Percentiles rank a stretch among this genome's conserved stretches.
These are phyloP conservation scores for Melinopterus prodromus DNA, from an alignment of 2,888 invertebrate species.

Conservation along the genomic window DNA sequence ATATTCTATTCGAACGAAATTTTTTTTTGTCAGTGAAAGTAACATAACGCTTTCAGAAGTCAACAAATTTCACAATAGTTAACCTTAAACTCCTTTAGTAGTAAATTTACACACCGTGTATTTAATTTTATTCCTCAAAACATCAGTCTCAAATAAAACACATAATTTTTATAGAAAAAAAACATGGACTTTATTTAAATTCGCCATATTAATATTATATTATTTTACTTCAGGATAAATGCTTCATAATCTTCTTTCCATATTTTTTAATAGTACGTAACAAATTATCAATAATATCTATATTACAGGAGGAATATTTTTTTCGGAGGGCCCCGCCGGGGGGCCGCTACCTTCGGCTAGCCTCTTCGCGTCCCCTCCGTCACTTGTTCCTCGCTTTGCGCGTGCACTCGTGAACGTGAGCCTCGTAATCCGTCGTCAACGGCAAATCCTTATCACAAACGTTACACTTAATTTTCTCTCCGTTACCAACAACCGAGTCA, in stretches of 20 bases:
- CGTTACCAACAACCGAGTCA: conserved; percentile 19
- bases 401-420: conserved; percentile 41
- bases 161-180: background rate
- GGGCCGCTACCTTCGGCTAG: background rate
- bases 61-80: too few species aligned
- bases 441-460: conserved; percentile 40
- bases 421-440: conserved; percentile 38
- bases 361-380: background rate
- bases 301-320: background rate
- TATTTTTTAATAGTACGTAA: background rate
- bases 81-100: too few species aligned
- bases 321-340: background rate
- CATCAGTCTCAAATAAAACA: background rate
- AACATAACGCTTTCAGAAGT: too few species aligned
- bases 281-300: background rate
- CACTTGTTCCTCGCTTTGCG: background rate
- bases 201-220: background rate
- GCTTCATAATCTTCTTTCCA: background rate
- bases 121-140: too few species aligned
- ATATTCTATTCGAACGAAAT: too few species aligned
- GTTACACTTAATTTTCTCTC: conserved; percentile 32
- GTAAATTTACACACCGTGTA: too few species aligned
- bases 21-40: too few species aligned
- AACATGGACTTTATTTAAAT: background rate
- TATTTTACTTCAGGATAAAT: background rate